Conservation (phyloP, 1,140 invertebrate species). For the Ridgeia piscesae region DNA sequence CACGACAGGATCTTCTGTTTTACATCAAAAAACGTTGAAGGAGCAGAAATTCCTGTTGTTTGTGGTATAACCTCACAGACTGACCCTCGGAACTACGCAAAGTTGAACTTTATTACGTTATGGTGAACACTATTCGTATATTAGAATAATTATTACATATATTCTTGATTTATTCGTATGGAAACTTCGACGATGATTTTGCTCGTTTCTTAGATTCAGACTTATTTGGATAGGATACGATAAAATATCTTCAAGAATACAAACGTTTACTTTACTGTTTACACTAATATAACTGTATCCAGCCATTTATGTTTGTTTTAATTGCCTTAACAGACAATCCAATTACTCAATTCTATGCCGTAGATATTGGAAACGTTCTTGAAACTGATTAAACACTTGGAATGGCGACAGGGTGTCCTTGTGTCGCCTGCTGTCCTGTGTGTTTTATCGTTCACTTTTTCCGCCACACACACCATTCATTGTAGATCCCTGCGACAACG, state of each 20-base stretch:
- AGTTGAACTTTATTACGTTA: background rate
- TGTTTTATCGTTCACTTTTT: background rate
- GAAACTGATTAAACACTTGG: background rate
- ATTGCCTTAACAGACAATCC: background rate
- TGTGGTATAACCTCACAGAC: background rate
- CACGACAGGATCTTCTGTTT: background rate
- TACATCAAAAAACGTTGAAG: no score
- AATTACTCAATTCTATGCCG: background rate
- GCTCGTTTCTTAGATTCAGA: background rate
- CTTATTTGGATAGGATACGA: background rate
- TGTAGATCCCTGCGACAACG: background rate
- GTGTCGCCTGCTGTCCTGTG: slow-evolving; percentile 9
- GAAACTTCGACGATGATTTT: background rate
- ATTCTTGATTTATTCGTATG: background rate
- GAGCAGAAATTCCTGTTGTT: background rate
- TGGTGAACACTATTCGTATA: background rate
- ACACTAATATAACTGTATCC: slow-evolving; percentile 6
- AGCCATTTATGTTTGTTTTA: slow-evolving; percentile 10
- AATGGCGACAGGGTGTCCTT: slow-evolving; percentile 14
- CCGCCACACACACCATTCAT: background rate
- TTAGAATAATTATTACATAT: background rate
- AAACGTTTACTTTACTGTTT: background rate
- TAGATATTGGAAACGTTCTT: background rate
- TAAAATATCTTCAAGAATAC: background rate
- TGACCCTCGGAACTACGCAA: background rate